phyloP scores from a whole-genome alignment of 2,113 vertebrate species.

The Malurus elegans region DNA sequence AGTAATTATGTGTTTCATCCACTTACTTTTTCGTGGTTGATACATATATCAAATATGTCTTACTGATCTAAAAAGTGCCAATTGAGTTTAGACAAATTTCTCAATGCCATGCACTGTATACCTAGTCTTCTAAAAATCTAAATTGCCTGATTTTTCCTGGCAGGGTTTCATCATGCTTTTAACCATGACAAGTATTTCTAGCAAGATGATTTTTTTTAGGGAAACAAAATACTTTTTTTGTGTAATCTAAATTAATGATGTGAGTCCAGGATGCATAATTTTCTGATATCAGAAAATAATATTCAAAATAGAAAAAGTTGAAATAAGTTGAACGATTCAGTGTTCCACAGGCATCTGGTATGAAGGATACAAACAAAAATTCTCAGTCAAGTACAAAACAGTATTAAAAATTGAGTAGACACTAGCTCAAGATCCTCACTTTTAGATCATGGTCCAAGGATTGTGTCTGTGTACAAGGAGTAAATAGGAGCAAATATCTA shows the following conservation, averaged over 20 bases:
- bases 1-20: neutral
- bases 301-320: neutral
- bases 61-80: neutral
- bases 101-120: neutral
- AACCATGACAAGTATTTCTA: neutral
- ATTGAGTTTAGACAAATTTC: neutral
- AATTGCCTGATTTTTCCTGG: neutral
- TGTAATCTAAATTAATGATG: neutral
- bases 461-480: neutral
- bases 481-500: neutral
- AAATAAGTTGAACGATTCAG: neutral
- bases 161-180: neutral
- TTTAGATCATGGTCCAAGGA: neutral
- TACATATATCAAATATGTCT: neutral
- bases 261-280: neutral
- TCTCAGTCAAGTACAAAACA: neutral
- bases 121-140: neutral
- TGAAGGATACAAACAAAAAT: neutral
- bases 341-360: neutral
- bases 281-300: neutral
- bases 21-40: neutral
- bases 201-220: neutral
- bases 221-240: neutral
- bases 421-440: neutral
- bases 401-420: neutral